phyloP scores from a whole-genome alignment of 2,888 invertebrate species.

The Podabrus alpinus region DNA sequence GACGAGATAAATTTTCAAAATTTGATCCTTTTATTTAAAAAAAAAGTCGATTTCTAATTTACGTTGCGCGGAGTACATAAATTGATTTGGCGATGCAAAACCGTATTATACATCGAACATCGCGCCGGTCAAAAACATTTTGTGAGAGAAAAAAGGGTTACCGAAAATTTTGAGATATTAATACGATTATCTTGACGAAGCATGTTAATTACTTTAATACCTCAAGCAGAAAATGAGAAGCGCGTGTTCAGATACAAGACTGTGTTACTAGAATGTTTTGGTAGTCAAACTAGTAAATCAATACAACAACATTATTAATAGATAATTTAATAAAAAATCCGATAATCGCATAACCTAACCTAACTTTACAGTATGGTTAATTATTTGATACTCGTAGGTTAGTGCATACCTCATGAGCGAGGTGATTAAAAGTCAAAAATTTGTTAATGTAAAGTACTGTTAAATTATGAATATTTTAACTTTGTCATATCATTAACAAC shows the following conservation, averaged over 20 bases:
- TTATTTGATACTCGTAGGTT: neutral
- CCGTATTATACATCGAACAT: neutral
- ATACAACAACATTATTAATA: neutral
- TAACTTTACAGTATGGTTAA: neutral
- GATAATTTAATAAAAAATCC: neutral
- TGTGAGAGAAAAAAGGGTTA: neutral
- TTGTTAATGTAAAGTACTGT: neutral
- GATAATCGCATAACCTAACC: neutral
- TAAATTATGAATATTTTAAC: conserved; percentile 4
- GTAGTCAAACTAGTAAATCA: neutral
- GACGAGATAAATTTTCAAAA: neutral
- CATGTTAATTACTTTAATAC: neutral
- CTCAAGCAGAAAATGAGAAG: neutral
- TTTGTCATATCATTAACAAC: conserved; percentile 4
- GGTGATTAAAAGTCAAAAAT: neutral
- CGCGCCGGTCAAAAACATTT: neutral
- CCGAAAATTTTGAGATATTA: neutral
- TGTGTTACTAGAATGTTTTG: neutral
- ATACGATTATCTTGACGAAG: neutral
- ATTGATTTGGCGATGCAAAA: neutral
- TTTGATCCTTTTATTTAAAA: neutral
- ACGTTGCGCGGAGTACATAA: neutral
- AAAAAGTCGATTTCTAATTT: neutral
- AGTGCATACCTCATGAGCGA: neutral
- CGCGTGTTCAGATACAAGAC: neutral